Base-by-base conservation (phyloP, 2,888 invertebrate genomes). In the Phania funesta region DNA sequence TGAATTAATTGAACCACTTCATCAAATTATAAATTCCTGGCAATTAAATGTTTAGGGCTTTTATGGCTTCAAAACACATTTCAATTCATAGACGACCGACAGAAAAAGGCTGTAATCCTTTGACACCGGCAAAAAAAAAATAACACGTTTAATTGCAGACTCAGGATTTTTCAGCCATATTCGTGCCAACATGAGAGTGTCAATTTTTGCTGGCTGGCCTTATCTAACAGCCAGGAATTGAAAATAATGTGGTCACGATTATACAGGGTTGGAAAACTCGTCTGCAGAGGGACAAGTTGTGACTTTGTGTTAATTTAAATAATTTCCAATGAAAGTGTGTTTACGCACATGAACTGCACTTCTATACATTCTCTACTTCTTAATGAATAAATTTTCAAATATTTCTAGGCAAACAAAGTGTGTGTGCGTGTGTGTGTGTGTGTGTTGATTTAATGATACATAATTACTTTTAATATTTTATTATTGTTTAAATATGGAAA, bases 241-340 rank as follows among this genome's bases (percentile, higher is more conserved):
- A 5, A 35, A 38, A 65, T 60, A 16, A 41, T 44, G 24, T 9
- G 16, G 0, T 9, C 6, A 44, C 41, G 26, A 38, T 64, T 48
- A 18, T 26, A 13, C 3, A 50, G 9, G 24, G 16, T 38, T 24
- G 11, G 5, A 6, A 44, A 60, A 24, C 1, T 3, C 13, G 20
- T 56, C 54, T 22, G 2, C 54, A 67, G 1, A 4, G 18, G n/a
- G 32, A 54, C n/a, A 54, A 62, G 65, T 76, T 80, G 58, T 71
- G 54, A 62, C 76, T 71, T 81, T 73, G 62, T 81, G 54, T 48
- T 76, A 67, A 67, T 75, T 48, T 64, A 80, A 68, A 71, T 50
- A 50, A 62, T 62, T 60, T 67, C 11, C 50, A 3, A 18, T 24
- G 58, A 4, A n/a, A n/a, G 13, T 6, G 24, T 20, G 16, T 44